phyloP scores from a whole-genome alignment of 2,888 invertebrate species.

The Pachymerium ferrugineum region DNA sequence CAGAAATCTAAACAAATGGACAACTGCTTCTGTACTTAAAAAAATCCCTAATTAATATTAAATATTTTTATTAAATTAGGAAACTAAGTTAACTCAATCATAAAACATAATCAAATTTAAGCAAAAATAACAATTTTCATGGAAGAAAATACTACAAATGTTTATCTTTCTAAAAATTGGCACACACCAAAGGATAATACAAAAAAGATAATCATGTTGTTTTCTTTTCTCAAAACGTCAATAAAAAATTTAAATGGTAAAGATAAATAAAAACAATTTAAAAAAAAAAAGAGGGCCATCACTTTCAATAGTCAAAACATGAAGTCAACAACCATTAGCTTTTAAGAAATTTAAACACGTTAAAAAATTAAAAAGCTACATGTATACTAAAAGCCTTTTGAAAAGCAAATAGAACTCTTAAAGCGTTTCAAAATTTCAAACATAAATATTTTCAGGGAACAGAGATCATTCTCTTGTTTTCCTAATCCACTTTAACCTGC shows the following conservation, averaged over 20 bases:
- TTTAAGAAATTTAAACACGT: not conserved
- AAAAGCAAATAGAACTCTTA: not conserved
- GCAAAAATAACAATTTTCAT: too few relatives aligned
- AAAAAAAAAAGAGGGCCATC: too few relatives aligned
- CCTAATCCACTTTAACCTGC: constrained; percentile 10
- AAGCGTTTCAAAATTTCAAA: not conserved
- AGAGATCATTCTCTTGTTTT: not conserved
- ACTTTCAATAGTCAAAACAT: too few relatives aligned
- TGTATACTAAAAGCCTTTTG: constrained; percentile 2
- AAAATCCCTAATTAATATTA: not conserved
- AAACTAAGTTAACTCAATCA: not conserved
- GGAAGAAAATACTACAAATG: too few relatives aligned
- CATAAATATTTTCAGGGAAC: not conserved
- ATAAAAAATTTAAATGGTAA: too few relatives aligned
- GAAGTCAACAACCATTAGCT: not conserved
- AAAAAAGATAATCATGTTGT: too few relatives aligned
- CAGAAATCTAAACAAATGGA: not conserved
- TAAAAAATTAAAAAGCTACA: not conserved
- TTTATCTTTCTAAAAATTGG: too few relatives aligned
- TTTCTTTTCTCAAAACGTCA: too few relatives aligned
- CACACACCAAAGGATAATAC: too few relatives aligned
- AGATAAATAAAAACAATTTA: too few relatives aligned
- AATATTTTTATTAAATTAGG: not conserved
- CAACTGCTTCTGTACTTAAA: not conserved
- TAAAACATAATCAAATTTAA: too few relatives aligned